These are phyloP conservation scores for Myotis findleyi DNA, from an alignment of 2,797 vertebrate species.

Conservation along the genomic window DNA sequence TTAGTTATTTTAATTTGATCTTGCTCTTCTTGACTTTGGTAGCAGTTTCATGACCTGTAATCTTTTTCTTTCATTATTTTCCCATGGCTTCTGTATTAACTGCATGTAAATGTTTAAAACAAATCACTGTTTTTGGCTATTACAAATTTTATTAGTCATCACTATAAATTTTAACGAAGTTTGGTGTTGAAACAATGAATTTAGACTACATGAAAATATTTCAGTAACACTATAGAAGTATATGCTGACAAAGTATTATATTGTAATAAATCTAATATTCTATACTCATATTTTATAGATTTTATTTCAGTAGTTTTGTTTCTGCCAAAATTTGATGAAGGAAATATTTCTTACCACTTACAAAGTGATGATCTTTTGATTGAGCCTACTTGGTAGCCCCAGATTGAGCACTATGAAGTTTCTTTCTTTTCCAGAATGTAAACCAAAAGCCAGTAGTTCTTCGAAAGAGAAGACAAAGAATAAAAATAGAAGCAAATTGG, in stretches of 20 bases:
- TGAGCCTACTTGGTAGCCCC: neutral
- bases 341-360: slow-evolving; percentile 10
- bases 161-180: slow-evolving; percentile 39
- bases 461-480: slow-evolving; percentile 97
- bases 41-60: slow-evolving; percentile 38
- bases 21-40: slow-evolving; percentile 48
- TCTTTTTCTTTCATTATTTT: slow-evolving; percentile 65
- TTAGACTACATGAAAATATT: neutral
- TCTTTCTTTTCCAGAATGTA: slow-evolving; percentile 91
- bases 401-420: slow-evolving; percentile 46
- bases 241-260: neutral
- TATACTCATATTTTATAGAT: neutral
- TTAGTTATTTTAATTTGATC: slow-evolving; percentile 34
- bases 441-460: slow-evolving; percentile 99
- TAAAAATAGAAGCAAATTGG: slow-evolving; percentile 99
- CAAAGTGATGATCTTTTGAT: neutral
- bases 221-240: neutral
- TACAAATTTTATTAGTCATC: slow-evolving; percentile 41
- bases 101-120: slow-evolving; percentile 74
- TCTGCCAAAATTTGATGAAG: slow-evolving; percentile 24
- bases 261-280: neutral
- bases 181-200: slow-evolving; percentile 50
- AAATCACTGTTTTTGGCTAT: slow-evolving; percentile 44
- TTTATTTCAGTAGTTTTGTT: slow-evolving; percentile 53
- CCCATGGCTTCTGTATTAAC: slow-evolving; percentile 59